Base-by-base conservation (phyloP, 1,140 invertebrate genomes). In the Marisa cornuarietis region DNA sequence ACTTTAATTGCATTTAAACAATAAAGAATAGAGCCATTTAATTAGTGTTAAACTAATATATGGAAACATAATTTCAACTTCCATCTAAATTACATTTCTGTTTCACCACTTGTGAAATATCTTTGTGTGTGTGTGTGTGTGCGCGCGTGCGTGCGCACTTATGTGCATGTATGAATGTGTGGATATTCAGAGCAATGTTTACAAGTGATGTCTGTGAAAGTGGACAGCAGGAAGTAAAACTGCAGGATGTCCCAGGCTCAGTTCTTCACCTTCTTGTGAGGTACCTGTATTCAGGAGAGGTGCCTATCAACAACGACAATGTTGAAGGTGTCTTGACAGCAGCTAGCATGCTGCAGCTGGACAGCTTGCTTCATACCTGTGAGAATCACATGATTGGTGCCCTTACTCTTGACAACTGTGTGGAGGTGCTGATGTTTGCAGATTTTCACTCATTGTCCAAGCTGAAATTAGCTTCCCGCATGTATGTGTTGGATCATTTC, bases 401-500 rank as follows among this genome's bases (percentile, higher is more conserved):
- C 26, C 54, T 89, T 1, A 77, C 79, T 54, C 16, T 80, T 6
- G 78, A 81, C 16, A 88, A 89, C 62, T 88, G 86, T 66, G 24
- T 88, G 3, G 86, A 86, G 58, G 76, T 89, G 11, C 86, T 81
- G 74, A 79, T 69, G 24, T 87, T 88, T 76, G 87, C 83, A 6
- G 76, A 80, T 20, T 84, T 85, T 63, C 83, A 85, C 73, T 71
- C 73, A n/a, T 83, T 86, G 49, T 18, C 72, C 22, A 81, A 78
- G 24, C 78, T 89, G 58, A 83, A 82, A 73, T 54, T 75, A 14
- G 63, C 80, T 0, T 71, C 83, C 20, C 80, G 82, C 63, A 65
- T 69, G 0, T 89, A 83, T 76, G 84, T 88, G n/a, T 65, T 87
- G 52, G 83, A 89, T 26, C 69, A 89, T 75, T 90, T 90, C 77